Percentiles rank a stretch among this genome's conserved stretches.
Evolutionary conservation across 2,113 vertebrate species (phyloP).

Genomic region (Chascanopsetta lugubris): DNA sequence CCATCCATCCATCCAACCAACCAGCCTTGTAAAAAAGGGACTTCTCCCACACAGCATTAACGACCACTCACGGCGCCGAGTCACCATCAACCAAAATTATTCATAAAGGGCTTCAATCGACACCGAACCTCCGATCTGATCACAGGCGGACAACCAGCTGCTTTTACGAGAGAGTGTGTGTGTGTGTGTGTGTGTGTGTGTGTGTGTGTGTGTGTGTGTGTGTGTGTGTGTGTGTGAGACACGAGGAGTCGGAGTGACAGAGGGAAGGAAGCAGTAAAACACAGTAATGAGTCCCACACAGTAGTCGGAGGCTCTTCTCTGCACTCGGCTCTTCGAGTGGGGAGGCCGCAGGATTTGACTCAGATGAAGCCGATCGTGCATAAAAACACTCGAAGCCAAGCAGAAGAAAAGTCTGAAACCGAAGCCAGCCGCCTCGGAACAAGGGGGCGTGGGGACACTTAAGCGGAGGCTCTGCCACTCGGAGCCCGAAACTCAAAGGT

Average conservation of each 20-base stretch:
- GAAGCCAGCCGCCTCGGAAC: no score
- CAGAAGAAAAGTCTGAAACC: conserved; percentile 23
- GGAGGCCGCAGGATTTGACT: conserved; percentile 4
- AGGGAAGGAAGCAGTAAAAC: conserved; percentile 34
- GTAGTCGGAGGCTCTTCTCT: conserved; percentile 15
- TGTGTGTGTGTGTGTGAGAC: conserved; percentile 12
- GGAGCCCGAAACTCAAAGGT: conserved; percentile 68
- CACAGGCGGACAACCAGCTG: no score
- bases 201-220: conserved; percentile 10
- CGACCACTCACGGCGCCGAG: not conserved
- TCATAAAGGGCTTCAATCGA: not conserved
- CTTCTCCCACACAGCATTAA: not conserved
- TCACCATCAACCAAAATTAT: not conserved
- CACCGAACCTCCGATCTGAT: not conserved
- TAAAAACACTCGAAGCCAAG: conserved; percentile 5
- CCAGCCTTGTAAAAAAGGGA: no score
- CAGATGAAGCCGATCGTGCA: conserved; percentile 16
- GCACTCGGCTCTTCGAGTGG: not conserved
- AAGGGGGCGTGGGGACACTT: conserved; percentile 29
- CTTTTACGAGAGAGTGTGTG: not conserved
- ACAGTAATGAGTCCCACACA: conserved; percentile 23
- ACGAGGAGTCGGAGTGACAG: conserved; percentile 39
- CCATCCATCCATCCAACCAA: no score
- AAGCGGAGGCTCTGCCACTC: conserved; percentile 41
- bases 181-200: conserved; percentile 1